Conservation (phyloP, 1,140 invertebrate genomes). For the Pseudomyrmex pallidus region DNA sequence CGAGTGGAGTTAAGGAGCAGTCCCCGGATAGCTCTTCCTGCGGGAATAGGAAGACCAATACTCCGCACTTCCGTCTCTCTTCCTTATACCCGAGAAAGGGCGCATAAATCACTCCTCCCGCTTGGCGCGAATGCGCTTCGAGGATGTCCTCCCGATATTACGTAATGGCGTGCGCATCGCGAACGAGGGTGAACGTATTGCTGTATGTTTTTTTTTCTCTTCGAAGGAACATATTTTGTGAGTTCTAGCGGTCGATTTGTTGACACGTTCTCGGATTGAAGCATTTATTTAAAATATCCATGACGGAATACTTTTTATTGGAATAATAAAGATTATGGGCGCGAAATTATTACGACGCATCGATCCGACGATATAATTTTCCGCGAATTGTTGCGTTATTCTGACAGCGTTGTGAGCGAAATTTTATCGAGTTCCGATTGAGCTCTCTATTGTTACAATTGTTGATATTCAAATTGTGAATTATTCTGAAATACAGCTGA, state of each 20-base stretch:
- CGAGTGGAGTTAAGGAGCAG: slow-evolving; percentile 75
- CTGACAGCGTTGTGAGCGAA: neutral
- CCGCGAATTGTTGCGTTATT: slow-evolving; percentile 4
- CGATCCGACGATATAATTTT: neutral
- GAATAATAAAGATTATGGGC: neutral
- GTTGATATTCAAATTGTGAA: neutral
- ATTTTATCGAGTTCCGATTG: slow-evolving; percentile 18
- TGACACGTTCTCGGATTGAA: neutral
- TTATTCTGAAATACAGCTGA: neutral
- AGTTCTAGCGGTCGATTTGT: neutral
- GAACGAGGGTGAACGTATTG: neutral
- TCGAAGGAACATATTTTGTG: neutral
- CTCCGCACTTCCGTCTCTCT: slow-evolving; percentile 78
- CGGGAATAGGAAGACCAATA: slow-evolving; percentile 81
- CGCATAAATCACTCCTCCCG: slow-evolving; percentile 80
- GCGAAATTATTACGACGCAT: slow-evolving; percentile 18
- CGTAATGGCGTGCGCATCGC: slow-evolving; percentile 72
- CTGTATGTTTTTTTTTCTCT: slow-evolving; percentile 2
- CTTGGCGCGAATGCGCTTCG: slow-evolving; percentile 47
- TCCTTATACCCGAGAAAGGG: slow-evolving; percentile 71
- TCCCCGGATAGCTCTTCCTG: slow-evolving; percentile 71
- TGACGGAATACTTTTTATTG: neutral
- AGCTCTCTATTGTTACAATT: slow-evolving; percentile 3
- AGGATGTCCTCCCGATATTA: slow-evolving; percentile 78
- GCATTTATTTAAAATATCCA: neutral